Base-by-base conservation (phyloP, 2,113 vertebrate species). In the Eubucco bourcierii region DNA sequence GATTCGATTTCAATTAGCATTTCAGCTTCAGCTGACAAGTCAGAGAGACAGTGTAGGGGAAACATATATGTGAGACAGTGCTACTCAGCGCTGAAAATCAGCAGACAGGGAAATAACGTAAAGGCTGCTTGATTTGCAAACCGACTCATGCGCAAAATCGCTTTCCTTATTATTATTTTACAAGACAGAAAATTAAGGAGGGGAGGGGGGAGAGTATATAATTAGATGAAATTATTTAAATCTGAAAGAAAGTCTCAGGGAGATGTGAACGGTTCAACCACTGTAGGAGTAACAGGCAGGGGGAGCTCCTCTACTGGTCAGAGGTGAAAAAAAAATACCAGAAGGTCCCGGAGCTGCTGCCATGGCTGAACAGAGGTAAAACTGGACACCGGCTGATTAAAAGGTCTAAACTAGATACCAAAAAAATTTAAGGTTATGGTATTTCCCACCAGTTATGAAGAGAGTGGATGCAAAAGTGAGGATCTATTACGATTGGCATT, bases 1-100 rank as follows among this genome's bases (percentile, higher is more conserved):
- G 4, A 93, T 95, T 96, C 56, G 9, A 85, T 97, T 97, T 91
- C 94, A 95, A 94, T 97, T 95, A 95, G 67, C 88, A 84, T 96
- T 95, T 97, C 93, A 91, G 80, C 82, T 91, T 91, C 95, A 95
- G 83, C 80, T 89, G 94, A 89, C 90, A 94, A 90, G 61, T 92
- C 87, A 84, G 84, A 80, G 92, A 96, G 95, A 89, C 92, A 92
- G 83, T 94, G 68, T 16, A 27, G 79, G 80, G 88, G 63, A 87
- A 94, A 95, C 84, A 37, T 39, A 44, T 70, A 86, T 2, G 5
- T 2, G 9, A 91, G 88, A 75, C 73, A 80, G 84, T 1, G 1
- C 81, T 81, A 83, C 64, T 59, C 60, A 1, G 88, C 2, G 2
- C 55, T 72, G 93, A 67, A 84, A 63, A 39, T 72, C 84, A 84